phyloP scores from a whole-genome alignment of 1,140 invertebrate genomes.

The Drosophila virilis region DNA sequence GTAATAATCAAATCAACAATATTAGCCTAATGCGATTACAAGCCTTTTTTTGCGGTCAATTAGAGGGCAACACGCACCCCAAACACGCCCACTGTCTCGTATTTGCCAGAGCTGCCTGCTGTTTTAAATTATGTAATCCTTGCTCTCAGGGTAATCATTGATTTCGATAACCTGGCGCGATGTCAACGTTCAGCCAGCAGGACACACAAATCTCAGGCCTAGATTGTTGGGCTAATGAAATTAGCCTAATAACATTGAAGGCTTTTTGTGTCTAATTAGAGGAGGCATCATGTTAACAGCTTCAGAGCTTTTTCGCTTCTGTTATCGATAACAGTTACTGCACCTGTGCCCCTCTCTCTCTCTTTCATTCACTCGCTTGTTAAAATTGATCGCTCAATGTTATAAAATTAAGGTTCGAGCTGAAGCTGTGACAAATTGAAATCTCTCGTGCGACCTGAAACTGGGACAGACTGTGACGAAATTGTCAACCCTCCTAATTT shows the following conservation, averaged over 20 bases:
- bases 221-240: no score
- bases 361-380: neutral
- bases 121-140: conserved; percentile 1
- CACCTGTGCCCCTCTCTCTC: neutral
- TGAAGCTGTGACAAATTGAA: conserved; percentile 41
- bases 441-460: conserved; percentile 22
- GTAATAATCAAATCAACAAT: conserved; percentile 60
- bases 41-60: conserved; percentile 72
- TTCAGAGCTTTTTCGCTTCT: no score
- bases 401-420: conserved; percentile 5
- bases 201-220: no score
- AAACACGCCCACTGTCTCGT: neutral
- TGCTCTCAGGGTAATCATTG: no score
- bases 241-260: no score
- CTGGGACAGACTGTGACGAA: conserved; percentile 61
- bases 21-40: conserved; percentile 66
- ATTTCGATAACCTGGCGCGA: conserved; percentile 15
- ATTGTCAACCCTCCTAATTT: conserved; percentile 80
- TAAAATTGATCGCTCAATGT: conserved; percentile 22
- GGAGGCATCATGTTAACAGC: no score
- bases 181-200: conserved; percentile 1
- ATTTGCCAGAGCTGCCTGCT: neutral
- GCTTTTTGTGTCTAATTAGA: no score
- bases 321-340: neutral
- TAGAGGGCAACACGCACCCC: conserved; percentile 47